Conservation (phyloP, 1,140 invertebrate genomes). For the Leptonema lineaticorne region DNA sequence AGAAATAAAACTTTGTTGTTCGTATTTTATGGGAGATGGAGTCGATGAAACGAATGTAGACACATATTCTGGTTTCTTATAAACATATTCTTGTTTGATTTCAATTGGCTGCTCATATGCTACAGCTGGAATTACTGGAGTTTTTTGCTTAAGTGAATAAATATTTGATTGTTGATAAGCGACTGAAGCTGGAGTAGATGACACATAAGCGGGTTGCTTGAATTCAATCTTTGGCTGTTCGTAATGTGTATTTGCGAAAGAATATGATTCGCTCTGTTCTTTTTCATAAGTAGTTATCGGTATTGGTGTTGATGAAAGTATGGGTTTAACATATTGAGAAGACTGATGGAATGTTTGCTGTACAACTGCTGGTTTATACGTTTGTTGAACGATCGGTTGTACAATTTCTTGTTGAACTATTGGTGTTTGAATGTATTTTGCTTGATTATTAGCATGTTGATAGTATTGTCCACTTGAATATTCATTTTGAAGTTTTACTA, state of each 20-base stretch:
- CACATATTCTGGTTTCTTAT: not conserved
- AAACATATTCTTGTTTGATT: not conserved
- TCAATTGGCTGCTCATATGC: constrained; percentile 10
- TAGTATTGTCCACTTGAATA: not conserved
- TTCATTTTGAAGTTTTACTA: constrained; percentile 22
- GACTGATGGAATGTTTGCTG: constrained; percentile 48
- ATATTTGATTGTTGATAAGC: constrained; percentile 33
- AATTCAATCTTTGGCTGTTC: constrained; percentile 45
- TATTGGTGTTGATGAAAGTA: constrained; percentile 50
- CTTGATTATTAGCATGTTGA: too few species aligned
- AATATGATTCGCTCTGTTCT: constrained; percentile 38
- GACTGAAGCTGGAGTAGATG: constrained; percentile 26
- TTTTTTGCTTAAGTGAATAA: constrained; percentile 14
- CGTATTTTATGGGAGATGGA: constrained; percentile 18
- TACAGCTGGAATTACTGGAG: constrained; percentile 18
- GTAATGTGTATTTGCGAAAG: constrained; percentile 49
- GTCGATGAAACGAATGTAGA: constrained; percentile 27
- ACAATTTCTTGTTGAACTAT: not conserved
- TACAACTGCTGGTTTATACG: too few species aligned
- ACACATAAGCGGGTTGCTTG: constrained; percentile 27
- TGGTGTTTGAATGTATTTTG: too few species aligned
- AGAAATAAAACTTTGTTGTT: not conserved
- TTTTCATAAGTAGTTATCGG: constrained; percentile 31
- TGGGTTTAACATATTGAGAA: constrained; percentile 26
- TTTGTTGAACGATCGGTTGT: constrained; percentile 33